Base-by-base conservation (phyloP, 2,113 vertebrate species). In the Astatoreochromis straeleni region DNA sequence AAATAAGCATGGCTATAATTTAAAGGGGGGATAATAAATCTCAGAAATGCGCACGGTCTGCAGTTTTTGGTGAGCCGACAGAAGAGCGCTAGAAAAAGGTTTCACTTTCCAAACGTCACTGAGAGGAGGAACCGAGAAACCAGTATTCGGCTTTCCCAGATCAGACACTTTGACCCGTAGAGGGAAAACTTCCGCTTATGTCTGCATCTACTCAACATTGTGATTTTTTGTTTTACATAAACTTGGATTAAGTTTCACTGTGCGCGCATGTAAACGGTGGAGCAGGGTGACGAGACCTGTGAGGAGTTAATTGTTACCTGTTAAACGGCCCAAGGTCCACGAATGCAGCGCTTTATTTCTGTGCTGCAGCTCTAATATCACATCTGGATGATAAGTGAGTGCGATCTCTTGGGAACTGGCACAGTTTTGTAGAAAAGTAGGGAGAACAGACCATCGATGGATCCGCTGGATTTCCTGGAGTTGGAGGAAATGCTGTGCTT, bases 31-130 rank as follows among this genome's bases (percentile, higher is more conserved):
- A 2, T 35, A n/a, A 65, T 33, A 33, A 65, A 65, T 65, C 2
- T 5, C 24, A 49, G 70, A 1, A 10, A 11, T 5, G 17, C 45
- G 73, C 45, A 29, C 73, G 68, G 5, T 11, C 40, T 19, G 26
- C 10, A 12, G 16, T 33, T 78, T 78, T 17, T 19, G 70, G 42
- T 78, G 42, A 49, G 14, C 21, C 40, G 68, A 24, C 38, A 73
- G 68, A 73, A 45, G 38, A 45, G 26, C 29, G 2, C 17, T 29
- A 12, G 5, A 19, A 6, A 9, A 9, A 2, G 60, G 2, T 94
- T 95, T 92, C 92, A 82, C 60, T 94, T 96, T 95, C 91, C 3
- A 51, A 80, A 94, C 92, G 92, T 92, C 92, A 94, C 58, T 5
- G 45, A 8, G 63, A n/a, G 14, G 7, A 9, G 57, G 87, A 87